Evolutionary conservation across 2,888 invertebrate species (phyloP), one percentile per base, ranked within the genome.

Genomic region (Ormyrus thymus): DNA sequence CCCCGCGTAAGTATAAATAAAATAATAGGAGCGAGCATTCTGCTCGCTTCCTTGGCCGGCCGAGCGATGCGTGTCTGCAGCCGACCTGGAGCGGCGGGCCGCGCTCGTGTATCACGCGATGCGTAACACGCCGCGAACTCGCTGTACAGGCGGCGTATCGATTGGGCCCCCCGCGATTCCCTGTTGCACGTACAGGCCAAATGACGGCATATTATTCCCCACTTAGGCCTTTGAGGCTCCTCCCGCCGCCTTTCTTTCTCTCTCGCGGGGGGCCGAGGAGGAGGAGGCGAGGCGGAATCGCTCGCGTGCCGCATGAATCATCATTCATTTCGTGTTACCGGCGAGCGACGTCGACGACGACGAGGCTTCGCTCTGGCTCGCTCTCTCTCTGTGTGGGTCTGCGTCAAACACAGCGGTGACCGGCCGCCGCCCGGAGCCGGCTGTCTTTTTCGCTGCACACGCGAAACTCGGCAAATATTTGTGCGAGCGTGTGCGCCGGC

Each of bases 241-340:
- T 83, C 82, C 80, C 50, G 50, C 70, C 80, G 74, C 72, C 29
- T 29, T 29, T 29, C 29, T 29, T 29, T 29, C 29, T 55, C 43
- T 2, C 0, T 43, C 13, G 11, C 45, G 8, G 0, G 62, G 15
- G 15, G 15, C 8, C 13, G 46, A 62, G 62, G 84, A 83, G 83
- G 86, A 86, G n/a, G n/a, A n/a, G n/a, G n/a, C n/a, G n/a, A 62
- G 62, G 84, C 84, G 83, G 86, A 86, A 86, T 87, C 84, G 88
- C 84, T 88, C 86, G 88, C 88, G 88, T 88, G 88, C 86, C 84
- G 84, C 87, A 87, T 88, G 88, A 88, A 87, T 88, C 86, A 88
- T 88, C 88, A 87, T 88, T 87, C 62, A 62, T 86, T 88, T 86
- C 86, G 84, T 85, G 85, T 88, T 88, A 87, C 86, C 83, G 62